phyloP scores from a whole-genome alignment of 2,797 vertebrate genomes.

The Sphenodon punctatus region DNA sequence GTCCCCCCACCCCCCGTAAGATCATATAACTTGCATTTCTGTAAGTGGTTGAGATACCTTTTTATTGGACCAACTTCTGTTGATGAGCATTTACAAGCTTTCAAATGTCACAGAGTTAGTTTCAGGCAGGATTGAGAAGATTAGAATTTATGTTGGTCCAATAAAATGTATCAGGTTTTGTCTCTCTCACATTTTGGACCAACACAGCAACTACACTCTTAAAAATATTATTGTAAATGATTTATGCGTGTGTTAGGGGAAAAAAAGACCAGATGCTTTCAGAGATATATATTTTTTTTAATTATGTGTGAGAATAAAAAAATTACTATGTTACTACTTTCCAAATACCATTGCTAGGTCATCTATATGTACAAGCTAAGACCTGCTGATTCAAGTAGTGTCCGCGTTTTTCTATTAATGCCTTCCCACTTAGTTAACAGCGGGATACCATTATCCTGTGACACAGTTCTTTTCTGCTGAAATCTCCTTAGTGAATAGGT shows the following conservation, averaged over 20 bases:
- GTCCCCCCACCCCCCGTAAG: not conserved
- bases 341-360: not conserved
- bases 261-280: not conserved
- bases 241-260: not conserved
- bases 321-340: not conserved
- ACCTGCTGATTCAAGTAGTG: constrained; percentile 32
- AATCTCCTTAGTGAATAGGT: constrained; percentile 63
- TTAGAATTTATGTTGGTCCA: too few species aligned
- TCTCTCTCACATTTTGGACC: too few species aligned
- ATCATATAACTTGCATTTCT: not conserved
- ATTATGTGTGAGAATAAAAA: not conserved
- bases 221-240: too few species aligned
- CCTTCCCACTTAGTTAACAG: constrained; percentile 67
- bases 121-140: too few species aligned
- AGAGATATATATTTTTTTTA: not conserved
- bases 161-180: too few species aligned
- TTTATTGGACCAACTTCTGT: too few species aligned
- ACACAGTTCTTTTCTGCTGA: constrained; percentile 45
- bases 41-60: not conserved
- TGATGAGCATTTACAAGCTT: too few species aligned
- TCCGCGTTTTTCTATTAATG: constrained; percentile 61
- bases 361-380: constrained; percentile 28
- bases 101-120: too few species aligned
- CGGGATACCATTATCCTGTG: constrained; percentile 62
- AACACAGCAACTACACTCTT: too few species aligned